A percentile compares a stretch with the other conserved stretches of the same genome.
phyloP scores from a whole-genome alignment of 2,797 vertebrate genomes.

The Euphonia xanthogaster region DNA sequence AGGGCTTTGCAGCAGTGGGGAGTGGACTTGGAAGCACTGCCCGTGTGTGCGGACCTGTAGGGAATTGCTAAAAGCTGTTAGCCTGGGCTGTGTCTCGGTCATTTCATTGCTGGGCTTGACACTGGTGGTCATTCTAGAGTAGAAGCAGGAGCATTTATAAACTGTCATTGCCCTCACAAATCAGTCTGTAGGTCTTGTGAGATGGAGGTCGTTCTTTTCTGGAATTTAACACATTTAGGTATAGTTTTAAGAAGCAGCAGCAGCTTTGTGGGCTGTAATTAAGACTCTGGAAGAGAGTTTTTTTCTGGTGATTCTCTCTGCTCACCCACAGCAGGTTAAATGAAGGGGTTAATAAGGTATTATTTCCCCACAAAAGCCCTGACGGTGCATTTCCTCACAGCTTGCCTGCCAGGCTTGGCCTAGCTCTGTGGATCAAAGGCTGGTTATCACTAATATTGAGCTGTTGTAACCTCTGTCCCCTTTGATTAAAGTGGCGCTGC shows the following conservation, averaged over 20 bases:
- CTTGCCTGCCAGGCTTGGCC: slow-evolving; percentile 84
- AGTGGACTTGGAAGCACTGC: neutral
- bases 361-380: slow-evolving; percentile 89
- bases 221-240: neutral
- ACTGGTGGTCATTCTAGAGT: neutral
- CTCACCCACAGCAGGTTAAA: slow-evolving; percentile 57
- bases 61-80: neutral
- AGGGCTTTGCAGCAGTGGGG: neutral
- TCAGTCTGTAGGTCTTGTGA: neutral
- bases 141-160: neutral
- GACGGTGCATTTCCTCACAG: slow-evolving; percentile 86
- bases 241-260: neutral
- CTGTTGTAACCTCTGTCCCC: slow-evolving; percentile 94
- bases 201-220: neutral
- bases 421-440: slow-evolving; percentile 91
- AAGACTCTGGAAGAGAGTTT: neutral
- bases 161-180: neutral
- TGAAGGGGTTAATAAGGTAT: slow-evolving; percentile 86
- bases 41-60: accelerated
- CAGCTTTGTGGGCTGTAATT: neutral
- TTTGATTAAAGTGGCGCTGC: slow-evolving; percentile 85
- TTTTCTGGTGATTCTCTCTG: slow-evolving; percentile 33
- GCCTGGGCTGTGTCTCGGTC: neutral
- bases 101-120: neutral
- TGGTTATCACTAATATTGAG: slow-evolving; percentile 92